These are phyloP conservation scores for Sapayoa aenigma DNA, from an alignment of 2,113 vertebrate species.

Conservation along the genomic window DNA sequence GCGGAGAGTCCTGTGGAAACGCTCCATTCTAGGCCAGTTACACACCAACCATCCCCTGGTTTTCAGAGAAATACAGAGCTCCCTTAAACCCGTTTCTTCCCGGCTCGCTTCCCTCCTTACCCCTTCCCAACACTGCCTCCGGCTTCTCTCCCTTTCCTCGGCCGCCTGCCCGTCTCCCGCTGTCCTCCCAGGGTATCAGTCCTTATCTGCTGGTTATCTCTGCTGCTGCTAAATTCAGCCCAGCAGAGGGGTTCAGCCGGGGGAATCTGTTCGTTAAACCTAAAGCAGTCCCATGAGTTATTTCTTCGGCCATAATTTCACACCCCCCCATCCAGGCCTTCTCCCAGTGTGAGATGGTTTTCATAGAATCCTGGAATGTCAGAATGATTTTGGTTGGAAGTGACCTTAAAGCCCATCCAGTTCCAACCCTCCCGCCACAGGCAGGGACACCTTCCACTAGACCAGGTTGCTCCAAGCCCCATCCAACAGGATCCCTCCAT, in stretches of 20 bases:
- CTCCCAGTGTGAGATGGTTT: background rate
- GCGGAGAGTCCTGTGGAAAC: background rate
- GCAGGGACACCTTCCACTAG: background rate
- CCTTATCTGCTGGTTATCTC: constrained; percentile 58
- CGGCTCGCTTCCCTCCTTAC: background rate
- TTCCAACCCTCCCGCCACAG: background rate
- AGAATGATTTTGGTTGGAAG: background rate
- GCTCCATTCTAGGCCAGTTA: background rate
- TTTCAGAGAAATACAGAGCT: background rate
- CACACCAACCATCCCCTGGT: background rate
- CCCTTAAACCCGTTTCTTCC: background rate
- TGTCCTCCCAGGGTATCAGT: constrained; percentile 9
- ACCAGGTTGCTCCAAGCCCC: background rate
- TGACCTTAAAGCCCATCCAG: background rate
- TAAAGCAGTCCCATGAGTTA: background rate
- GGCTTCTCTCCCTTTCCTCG: background rate
- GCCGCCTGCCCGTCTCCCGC: constrained; percentile 1
- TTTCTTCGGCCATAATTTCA: background rate
- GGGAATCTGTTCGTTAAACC: constrained; percentile 15
- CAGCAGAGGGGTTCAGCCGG: constrained; percentile 15
- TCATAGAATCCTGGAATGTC: background rate
- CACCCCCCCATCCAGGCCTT: background rate
- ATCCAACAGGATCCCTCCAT: background rate
- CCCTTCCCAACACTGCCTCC: background rate
- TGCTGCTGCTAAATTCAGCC: constrained; percentile 41